Evolutionary conservation across 2,797 vertebrate species (phyloP).

Genomic region (Cyclura pinguis): DNA sequence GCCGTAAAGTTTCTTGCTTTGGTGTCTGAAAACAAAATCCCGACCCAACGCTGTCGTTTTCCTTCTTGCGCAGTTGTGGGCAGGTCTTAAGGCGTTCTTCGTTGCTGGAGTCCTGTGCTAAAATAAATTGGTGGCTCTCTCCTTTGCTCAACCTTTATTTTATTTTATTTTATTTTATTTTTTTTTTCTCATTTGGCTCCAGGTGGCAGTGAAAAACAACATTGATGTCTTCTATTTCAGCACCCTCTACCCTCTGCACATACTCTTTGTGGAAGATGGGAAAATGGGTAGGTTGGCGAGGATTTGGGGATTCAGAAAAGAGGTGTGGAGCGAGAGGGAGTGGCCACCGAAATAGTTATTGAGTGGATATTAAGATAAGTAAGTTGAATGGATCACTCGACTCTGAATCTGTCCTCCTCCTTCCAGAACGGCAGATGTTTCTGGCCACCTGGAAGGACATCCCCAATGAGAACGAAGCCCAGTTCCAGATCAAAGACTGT

Average conservation of each 20-base stretch:
- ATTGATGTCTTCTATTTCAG: conserved; percentile 99
- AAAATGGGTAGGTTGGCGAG: conserved; percentile 93
- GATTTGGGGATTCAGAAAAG: neutral
- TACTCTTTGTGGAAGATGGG: conserved; percentile 95
- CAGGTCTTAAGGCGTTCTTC: neutral
- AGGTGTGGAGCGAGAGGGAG: too few species aligned
- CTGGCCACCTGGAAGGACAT: conserved; percentile 99
- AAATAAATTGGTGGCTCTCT: too few species aligned
- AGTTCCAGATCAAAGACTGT: conserved; percentile 97
- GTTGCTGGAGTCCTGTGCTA: neutral
- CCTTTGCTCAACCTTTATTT: accelerated
- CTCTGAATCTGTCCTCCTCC: accelerated
- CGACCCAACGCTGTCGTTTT: too few species aligned
- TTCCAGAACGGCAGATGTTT: conserved; percentile 94
- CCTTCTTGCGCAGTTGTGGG: too few species aligned
- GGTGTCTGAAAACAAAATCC: too few species aligned
- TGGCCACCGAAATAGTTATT: too few species aligned
- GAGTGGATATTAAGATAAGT: too few species aligned
- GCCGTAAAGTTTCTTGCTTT: too few species aligned
- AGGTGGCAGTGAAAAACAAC: conserved; percentile 99
- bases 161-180: too few species aligned
- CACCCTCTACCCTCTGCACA: conserved; percentile 94
- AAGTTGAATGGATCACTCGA: too few species aligned
- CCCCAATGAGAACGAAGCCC: conserved; percentile 94
- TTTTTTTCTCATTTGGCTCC: neutral